Base-by-base conservation (phyloP, 1,140 invertebrate species). In the Lucilia sericata region DNA sequence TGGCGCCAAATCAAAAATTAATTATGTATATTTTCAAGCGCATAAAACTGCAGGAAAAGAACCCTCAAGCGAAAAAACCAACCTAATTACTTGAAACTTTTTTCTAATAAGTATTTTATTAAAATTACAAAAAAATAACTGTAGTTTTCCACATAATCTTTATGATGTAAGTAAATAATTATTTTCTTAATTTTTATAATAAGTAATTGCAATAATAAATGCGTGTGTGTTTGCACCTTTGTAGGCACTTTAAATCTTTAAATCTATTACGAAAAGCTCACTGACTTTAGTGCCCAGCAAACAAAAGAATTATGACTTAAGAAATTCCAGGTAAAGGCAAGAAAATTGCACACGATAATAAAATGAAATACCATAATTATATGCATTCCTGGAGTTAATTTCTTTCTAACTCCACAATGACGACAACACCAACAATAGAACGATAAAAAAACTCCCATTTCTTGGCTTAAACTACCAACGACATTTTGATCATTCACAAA, bases 401-500 rank as follows among this genome's bases (percentile, higher is more conserved):
- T 70, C 65, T 70, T n/a, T n/a, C 55, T 60, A 42, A 42, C 42
- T 10, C 5, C 5, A 42, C 42, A 42, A 42, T 30, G 25, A 30
- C 42, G 42, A 42, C 42, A 42, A 42, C 36, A 42, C 42, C 2
- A 42, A n/a, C 51, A 55, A 17, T 55, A 55, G 51, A 55, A 55
- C 51, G 25, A 30, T 30, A 30, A 30, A 30, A 30, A 55, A 55
- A 55, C 51, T 55, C 51, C 51, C 51, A 55, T 55, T 55, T 55
- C 51, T 17, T 55, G 12, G 51, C 13, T 17, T 7, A 55, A 55
- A n/a, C 51, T 12, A 55, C 65, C n/a, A 21, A 70, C 65, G 65
- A 70, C 65, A 70, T 21, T 42, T 42, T 70, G 65, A 70, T 70
- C 65, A 70, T 70, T 70, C 65, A 19, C 65, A 70, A 60, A 70